Base-by-base conservation (phyloP, 2,888 invertebrate species). In the Leucophenga montana region DNA sequence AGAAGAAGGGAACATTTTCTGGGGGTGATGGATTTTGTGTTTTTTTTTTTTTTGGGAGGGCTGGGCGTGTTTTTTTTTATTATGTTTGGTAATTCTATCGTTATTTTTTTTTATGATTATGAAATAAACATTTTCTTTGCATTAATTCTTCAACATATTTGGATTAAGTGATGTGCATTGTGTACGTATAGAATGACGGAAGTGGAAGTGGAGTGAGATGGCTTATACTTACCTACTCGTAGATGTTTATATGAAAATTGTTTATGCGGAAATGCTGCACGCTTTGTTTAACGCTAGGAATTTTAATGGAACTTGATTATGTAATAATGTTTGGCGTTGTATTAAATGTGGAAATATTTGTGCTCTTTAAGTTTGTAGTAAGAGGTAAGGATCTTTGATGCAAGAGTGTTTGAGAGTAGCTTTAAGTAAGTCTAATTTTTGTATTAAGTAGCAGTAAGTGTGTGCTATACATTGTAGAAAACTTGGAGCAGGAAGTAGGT, bases 91-190 rank as follows among this genome's bases (percentile, higher is more conserved):
- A 33, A 33, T 48, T 48, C 13, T 48, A 3, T 4, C 13, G 48
- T 13, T 48, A 48, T 74, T 67, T 72, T 50, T 54, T 50, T 1
- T 53, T 66, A 66, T n/a, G 54, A 6, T 31, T 57, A 66, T 75
- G 80, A 76, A 65, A 82, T 72, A 77, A 81, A 82, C 81, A 78
- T 82, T 82, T 82, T 82, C 82, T 79, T 82, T 82, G 82, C 79
- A 82, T 82, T 82, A 82, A 82, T 82, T 81, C 82, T 82, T 82
- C 82, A 78, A 78, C 79, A 82, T 78, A 82, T 82, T 82, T 82
- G 78, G 78, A 79, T 82, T 82, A 77, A 80, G 82, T 82, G 81
- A 78, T 9, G 61, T 14, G 39, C 22, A 16, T 13, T 33, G 20
- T 11, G n/a, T n/a, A n/a, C n/a, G n/a, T n/a, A n/a, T n/a, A n/a